These are phyloP conservation scores for Lateolabrax maculatus DNA, from an alignment of 2,797 vertebrate genomes.

Conservation along the genomic window DNA sequence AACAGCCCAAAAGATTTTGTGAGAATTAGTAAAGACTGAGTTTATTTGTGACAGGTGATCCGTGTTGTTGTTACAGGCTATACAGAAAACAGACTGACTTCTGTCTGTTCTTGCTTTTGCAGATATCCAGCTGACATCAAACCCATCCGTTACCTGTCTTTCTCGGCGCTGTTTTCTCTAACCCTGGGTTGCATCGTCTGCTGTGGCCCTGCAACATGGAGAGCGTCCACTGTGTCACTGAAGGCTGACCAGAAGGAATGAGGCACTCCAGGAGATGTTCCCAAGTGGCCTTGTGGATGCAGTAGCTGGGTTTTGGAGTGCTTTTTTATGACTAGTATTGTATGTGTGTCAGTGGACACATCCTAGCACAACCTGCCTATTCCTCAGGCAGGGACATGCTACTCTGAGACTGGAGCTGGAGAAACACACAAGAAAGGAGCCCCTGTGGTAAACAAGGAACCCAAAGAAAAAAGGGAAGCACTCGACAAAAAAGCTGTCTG, in stretches of 20 bases:
- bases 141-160: conserved; percentile 7
- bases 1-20: background rate
- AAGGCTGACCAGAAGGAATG: conserved; percentile 84
- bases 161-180: conserved; percentile 16
- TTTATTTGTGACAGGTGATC: conserved; percentile 19
- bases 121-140: conserved; percentile 69
- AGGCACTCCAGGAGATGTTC: conserved; percentile 82
- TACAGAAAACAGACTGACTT: conserved; percentile 38
- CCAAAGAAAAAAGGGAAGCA: conserved; percentile 59
- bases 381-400: conserved; percentile 75
- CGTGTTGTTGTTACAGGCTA: background rate
- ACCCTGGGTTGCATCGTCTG: conserved; percentile 47
- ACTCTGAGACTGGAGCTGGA: conserved; percentile 71
- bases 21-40: background rate
- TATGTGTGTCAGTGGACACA: conserved; percentile 73
- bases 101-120: conserved; percentile 62
- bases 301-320: conserved; percentile 79
- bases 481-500: conserved; percentile 36
- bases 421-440: conserved; percentile 55
- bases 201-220: conserved; percentile 80
- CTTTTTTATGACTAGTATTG: conserved; percentile 76
- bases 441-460: conserved; percentile 60
- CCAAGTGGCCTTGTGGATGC: conserved; percentile 81
- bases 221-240: conserved; percentile 83
- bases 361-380: conserved; percentile 79